These are phyloP conservation scores for Agonum fuliginosum DNA, from an alignment of 2,888 invertebrate species.

Conservation along the genomic window DNA sequence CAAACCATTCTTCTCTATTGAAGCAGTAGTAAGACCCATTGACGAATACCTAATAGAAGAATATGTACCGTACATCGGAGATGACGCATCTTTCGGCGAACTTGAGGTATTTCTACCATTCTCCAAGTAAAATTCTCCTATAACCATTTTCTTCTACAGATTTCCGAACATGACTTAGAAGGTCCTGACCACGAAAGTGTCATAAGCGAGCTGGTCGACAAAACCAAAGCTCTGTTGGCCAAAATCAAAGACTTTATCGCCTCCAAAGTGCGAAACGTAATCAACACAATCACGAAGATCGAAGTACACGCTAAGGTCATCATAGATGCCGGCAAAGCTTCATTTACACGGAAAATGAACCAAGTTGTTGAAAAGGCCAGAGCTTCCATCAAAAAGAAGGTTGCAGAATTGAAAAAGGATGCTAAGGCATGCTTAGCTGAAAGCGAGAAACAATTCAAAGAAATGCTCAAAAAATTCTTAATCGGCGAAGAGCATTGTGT, in stretches of 20 bases:
- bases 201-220: background rate
- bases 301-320: background rate
- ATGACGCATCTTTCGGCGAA: background rate
- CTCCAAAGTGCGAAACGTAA: background rate
- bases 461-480: background rate
- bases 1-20: too few relatives aligned
- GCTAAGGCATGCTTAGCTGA: background rate
- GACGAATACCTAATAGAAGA: background rate
- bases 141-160: background rate
- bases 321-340: background rate
- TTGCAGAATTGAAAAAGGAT: constrained; percentile 22
- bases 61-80: background rate
- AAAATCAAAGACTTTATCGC: constrained; percentile 22
- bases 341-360: background rate
- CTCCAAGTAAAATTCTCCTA: too few relatives aligned
- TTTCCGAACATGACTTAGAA: background rate
- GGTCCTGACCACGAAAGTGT: constrained; percentile 3
- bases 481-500: background rate
- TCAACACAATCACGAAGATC: constrained; percentile 3
- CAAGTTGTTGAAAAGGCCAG: background rate
- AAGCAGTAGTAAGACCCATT: background rate
- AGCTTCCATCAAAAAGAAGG: constrained; percentile 8
- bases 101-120: too few relatives aligned
- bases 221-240: background rate
- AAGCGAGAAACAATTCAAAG: background rate